Base-by-base conservation (phyloP, 2,113 vertebrate genomes). In the Cyphomyrus plagiostoma region DNA sequence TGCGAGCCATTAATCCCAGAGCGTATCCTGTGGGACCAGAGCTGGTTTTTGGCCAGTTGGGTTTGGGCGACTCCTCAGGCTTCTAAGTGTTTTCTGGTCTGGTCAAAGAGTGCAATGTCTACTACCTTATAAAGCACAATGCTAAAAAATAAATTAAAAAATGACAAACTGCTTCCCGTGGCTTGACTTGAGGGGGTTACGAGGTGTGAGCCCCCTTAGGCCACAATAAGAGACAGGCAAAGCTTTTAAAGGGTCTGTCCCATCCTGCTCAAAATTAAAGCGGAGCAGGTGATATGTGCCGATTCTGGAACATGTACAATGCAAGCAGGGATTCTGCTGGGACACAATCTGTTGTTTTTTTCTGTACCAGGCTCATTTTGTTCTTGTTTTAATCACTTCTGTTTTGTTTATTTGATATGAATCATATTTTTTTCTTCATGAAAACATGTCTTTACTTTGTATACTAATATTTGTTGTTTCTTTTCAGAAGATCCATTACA, bases 31-130 rank as follows among this genome's bases (percentile, higher is more conserved):
- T 3, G 30, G 5, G 42, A n/a, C n/a, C n/a, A 9, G 50, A 58
- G 56, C 53, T 62, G 19, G 9, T 17, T 86, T 87, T 87, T 9
- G 23, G 13, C 49, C 26, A 17, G n/a, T 52, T 3, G 13, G 80
- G 7, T 49, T 89, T 86, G 26, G 42, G 35, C n/a, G 15, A 17
- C 80, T 39, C 23, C 45, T 84, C 30, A 23, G 46, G 49, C 39
- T 58, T 58, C 11, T 56, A 48, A 85, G 89, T 84, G 77, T 48
- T 58, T 85, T 86, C 83, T 89, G 52, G 8, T 62, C 50, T 85
- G 4, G 39, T 11, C 19, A 26, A 5, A 35, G 74, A 89, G 49
- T 83, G 49, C 58, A 23, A 49, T 48, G 13, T 74, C 50, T 35
- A 45, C 35, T 58, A 84, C 39, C 46, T 58, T 89, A n/a, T 49